These are phyloP conservation scores for Hydrolagus affinis DNA, from an alignment of 2,113 vertebrate genomes.

Conservation along the genomic window DNA sequence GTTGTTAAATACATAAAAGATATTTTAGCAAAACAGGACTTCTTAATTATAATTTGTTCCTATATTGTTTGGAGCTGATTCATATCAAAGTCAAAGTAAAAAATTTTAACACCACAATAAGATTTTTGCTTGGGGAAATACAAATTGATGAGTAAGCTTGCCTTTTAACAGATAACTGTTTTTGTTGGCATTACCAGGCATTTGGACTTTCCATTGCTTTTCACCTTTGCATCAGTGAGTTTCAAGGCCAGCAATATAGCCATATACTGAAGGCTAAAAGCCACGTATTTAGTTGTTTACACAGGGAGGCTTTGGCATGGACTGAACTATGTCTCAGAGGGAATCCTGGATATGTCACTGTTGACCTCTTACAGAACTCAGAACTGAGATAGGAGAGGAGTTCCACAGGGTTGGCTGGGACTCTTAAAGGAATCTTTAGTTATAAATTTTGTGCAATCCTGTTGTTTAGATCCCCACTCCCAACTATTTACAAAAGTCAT, in stretches of 20 bases:
- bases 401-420: too few species aligned
- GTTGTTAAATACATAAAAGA: too few species aligned
- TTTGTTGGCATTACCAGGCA: slow-evolving; percentile 9
- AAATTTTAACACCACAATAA: slow-evolving; percentile 8
- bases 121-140: slow-evolving; percentile 3
- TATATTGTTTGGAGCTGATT: not conserved
- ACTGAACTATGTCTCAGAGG: not conserved
- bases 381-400: too few species aligned
- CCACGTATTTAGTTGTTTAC: not conserved
- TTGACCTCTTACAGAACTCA: too few species aligned
- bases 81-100: slow-evolving; percentile 7
- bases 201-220: slow-evolving; percentile 5
- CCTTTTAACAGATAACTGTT: slow-evolving; percentile 9
- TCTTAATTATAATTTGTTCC: not conserved
- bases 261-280: not conserved
- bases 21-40: too few species aligned
- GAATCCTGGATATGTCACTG: too few species aligned
- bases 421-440: too few species aligned
- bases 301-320: not conserved
- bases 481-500: not conserved
- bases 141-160: slow-evolving; percentile 23
- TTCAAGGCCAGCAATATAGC: not conserved
- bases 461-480: too few species aligned
- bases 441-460: too few species aligned
- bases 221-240: not conserved